These are phyloP conservation scores for Stenopsyche tienmushanensis DNA, from an alignment of 1,140 invertebrate species.

Conservation along the genomic window DNA sequence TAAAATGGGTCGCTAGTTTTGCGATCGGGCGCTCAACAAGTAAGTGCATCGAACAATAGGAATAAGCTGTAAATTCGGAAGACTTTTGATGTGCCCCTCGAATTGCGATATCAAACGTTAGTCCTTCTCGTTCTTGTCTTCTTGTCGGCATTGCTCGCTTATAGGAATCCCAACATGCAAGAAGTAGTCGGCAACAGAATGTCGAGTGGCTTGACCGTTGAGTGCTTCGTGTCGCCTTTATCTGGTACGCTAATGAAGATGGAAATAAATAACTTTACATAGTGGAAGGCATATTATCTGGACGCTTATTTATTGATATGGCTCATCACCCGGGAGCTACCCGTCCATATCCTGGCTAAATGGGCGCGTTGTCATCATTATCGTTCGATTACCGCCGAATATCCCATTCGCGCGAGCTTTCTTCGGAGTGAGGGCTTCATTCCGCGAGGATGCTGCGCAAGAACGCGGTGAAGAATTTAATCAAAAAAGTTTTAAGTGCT, in stretches of 20 bases:
- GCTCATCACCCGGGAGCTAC: constrained; percentile 7
- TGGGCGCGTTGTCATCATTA: constrained; percentile 12
- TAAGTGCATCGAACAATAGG: too few relatives aligned
- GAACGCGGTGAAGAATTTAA: neutral
- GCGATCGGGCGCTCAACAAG: too few relatives aligned
- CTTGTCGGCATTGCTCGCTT: constrained; percentile 14
- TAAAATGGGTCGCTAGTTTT: too few relatives aligned
- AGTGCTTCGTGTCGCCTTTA: constrained; percentile 35
- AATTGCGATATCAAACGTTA: too few relatives aligned
- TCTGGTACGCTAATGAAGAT: constrained; percentile 40
- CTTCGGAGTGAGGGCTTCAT: neutral
- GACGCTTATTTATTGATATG: constrained; percentile 36
- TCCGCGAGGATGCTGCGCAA: neutral
- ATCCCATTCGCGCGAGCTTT: neutral
- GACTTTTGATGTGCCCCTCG: too few relatives aligned
- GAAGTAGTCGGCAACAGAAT: too few relatives aligned
- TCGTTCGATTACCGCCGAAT: constrained; percentile 13
- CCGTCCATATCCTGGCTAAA: constrained; percentile 5
- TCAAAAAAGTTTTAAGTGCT: neutral
- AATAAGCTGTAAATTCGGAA: too few relatives aligned
- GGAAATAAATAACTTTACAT: constrained; percentile 38
- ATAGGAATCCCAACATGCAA: too few relatives aligned
- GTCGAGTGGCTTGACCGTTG: neutral
- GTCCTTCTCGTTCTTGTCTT: constrained; percentile 1
- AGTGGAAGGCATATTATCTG: constrained; percentile 24